These are phyloP conservation scores for Peromyscus polionotus DNA, from an alignment of 2,113 vertebrate genomes.

Conservation along the genomic window DNA sequence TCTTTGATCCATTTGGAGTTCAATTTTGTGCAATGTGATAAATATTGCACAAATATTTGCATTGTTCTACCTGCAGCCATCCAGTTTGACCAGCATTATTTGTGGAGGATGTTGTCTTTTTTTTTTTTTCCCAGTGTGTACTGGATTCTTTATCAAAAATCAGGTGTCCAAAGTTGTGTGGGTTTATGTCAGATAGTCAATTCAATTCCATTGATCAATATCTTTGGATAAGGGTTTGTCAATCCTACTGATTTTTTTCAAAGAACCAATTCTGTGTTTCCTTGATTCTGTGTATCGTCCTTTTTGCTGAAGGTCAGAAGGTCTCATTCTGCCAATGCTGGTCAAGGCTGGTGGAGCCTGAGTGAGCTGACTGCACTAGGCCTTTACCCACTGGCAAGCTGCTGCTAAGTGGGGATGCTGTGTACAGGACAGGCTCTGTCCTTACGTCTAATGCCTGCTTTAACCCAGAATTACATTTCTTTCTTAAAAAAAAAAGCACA, in stretches of 20 bases:
- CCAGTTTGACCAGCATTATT: not conserved
- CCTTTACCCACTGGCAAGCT: not conserved
- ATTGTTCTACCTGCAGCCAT: not conserved
- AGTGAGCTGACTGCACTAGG: not conserved
- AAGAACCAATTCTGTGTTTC: not conserved
- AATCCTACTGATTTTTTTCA: not conserved
- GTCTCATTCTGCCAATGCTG: slow-evolving; percentile 32
- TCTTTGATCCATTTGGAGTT: not conserved
- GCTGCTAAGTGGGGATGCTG: slow-evolving; percentile 36
- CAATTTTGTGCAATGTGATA: not conserved
- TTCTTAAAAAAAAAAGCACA: slow-evolving; percentile 47
- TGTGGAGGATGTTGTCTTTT: not conserved
- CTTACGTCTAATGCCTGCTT: slow-evolving; percentile 36
- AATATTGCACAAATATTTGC: not conserved
- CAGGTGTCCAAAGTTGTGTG: not conserved
- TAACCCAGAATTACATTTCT: slow-evolving; percentile 46
- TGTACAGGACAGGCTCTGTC: slow-evolving; percentile 28
- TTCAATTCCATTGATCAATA: not conserved
- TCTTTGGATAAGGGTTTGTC: not conserved
- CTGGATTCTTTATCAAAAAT: not conserved
- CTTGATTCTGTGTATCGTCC: not conserved
- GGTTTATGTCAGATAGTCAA: not conserved
- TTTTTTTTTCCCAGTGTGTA: not conserved
- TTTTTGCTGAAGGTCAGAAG: slow-evolving; percentile 46
- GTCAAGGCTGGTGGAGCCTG: slow-evolving; percentile 22